These are phyloP conservation scores for Apaloderma vittatum DNA, from an alignment of 2,113 vertebrate species.

Conservation along the genomic window DNA sequence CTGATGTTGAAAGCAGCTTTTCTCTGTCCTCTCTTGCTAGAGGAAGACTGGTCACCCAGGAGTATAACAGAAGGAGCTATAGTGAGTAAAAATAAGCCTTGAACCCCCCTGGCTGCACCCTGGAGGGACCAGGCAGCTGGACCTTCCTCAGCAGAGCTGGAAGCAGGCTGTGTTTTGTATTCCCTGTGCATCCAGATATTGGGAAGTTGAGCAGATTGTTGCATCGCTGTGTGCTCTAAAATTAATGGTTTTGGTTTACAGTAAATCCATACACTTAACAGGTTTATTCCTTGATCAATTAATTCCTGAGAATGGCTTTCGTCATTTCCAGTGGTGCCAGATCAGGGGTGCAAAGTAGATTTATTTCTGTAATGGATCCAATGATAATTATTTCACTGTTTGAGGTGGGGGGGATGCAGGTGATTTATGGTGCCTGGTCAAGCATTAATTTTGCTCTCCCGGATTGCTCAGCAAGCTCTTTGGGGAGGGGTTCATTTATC, in stretches of 20 bases:
- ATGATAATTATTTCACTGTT: slow-evolving; percentile 74
- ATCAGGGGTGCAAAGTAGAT: slow-evolving; percentile 46
- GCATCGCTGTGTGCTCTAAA: background rate
- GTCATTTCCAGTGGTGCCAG: slow-evolving; percentile 65
- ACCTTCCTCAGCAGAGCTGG: background rate
- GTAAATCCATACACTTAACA: slow-evolving; percentile 72
- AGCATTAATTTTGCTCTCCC: background rate
- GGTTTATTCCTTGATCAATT: slow-evolving; percentile 76
- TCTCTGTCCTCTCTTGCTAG: background rate
- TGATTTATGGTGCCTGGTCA: slow-evolving; percentile 44
- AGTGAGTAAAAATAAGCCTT: background rate
- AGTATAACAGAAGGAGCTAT: background rate
- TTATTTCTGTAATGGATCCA: slow-evolving; percentile 68
- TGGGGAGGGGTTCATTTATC: background rate
- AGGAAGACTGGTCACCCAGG: background rate
- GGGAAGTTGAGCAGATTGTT: background rate
- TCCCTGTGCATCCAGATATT: background rate
- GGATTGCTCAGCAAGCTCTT: background rate
- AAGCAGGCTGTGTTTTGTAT: background rate
- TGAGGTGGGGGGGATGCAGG: background rate
- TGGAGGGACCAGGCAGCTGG: background rate
- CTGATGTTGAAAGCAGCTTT: background rate
- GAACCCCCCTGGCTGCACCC: rapidly evolving
- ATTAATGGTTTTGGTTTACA: slow-evolving; percentile 60
- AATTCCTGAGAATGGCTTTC: slow-evolving; percentile 70